Evolutionary conservation across 2,113 vertebrate species (phyloP).

Genomic region (Galbula dea): DNA sequence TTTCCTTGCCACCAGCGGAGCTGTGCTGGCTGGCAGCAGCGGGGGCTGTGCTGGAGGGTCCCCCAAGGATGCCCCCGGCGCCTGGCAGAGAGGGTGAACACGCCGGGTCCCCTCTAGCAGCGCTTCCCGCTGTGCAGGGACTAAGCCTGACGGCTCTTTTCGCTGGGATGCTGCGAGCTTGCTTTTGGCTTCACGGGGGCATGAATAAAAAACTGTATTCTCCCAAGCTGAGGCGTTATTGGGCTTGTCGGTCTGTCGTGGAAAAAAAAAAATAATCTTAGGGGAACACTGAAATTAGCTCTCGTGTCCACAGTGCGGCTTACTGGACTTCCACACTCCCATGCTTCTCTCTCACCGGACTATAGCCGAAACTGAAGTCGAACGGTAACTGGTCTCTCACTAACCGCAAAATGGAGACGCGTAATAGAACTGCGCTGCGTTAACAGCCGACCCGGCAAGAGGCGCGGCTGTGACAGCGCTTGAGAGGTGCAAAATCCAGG

Average conservation of each 20-base stretch:
- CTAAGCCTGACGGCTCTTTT: conserved; percentile 51
- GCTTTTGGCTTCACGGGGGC: conserved; percentile 55
- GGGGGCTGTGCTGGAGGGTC: conserved; percentile 62
- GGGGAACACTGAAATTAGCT: conserved; percentile 52
- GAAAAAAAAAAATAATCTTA: conserved; percentile 52
- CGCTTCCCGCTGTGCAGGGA: conserved; percentile 35
- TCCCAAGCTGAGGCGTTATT: conserved; percentile 57
- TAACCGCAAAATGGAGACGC: neutral
- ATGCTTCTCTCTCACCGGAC: neutral
- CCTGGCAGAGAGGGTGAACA: conserved; percentile 63
- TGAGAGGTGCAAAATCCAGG: neutral
- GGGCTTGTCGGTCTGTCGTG: conserved; percentile 40
- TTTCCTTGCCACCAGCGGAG: conserved; percentile 73
- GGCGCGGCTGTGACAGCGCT: neutral
- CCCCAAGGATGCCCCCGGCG: conserved; percentile 63
- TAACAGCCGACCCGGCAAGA: neutral
- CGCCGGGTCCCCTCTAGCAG: conserved; percentile 49
- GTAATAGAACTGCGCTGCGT: neutral
- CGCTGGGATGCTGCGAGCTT: conserved; percentile 58
- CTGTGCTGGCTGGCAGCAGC: neutral
- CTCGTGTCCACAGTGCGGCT: neutral
- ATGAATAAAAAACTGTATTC: conserved; percentile 45
- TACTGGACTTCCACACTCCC: neutral
- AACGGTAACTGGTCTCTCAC: neutral
- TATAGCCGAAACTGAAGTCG: neutral